Evolutionary conservation across 35 echinoderm and acorn worm genomes (phyloP).

Genomic region (Lytechinus variegatus): DNA sequence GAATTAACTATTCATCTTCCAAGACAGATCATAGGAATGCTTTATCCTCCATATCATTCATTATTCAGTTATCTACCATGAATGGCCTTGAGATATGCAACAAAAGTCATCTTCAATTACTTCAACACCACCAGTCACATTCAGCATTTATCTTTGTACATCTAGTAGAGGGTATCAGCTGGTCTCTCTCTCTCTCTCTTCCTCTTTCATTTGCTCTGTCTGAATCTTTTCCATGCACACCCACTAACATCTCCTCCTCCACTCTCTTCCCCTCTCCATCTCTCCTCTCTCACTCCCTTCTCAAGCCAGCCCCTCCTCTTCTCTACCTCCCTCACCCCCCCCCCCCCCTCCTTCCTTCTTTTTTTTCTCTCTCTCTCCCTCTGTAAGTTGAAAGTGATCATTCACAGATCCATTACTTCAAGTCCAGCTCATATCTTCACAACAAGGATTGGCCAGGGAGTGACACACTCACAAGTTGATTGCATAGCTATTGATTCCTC

Average conservation of each 20-base stretch:
- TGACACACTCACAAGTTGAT: constrained; percentile 12
- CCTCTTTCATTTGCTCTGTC: too few relatives aligned
- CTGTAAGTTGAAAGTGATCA: not conserved
- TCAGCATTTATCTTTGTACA: not conserved
- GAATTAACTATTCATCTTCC: too few relatives aligned
- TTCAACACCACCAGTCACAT: not conserved
- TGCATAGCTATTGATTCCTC: not conserved
- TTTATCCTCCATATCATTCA: not conserved
- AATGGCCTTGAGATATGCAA: not conserved
- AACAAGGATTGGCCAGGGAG: not conserved
- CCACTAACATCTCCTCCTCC: too few relatives aligned
- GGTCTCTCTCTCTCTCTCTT: not conserved
- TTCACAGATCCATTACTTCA: constrained; percentile 18
- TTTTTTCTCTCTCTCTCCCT: not conserved
- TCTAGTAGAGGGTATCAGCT: not conserved
- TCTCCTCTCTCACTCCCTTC: too few relatives aligned
- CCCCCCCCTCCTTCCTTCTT: too few relatives aligned
- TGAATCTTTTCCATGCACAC: too few relatives aligned
- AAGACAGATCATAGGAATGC: not conserved
- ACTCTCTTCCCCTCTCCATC: too few relatives aligned
- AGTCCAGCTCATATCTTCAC: not conserved
- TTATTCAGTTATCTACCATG: not conserved
- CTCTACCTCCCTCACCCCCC: not conserved
- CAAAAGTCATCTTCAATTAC: not conserved
- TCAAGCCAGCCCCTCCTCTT: not conserved